Percentiles rank a stretch among this genome's conserved stretches.
These are phyloP conservation scores for Brotula barbata DNA, from an alignment of 2,797 vertebrate species.

Conservation along the genomic window DNA sequence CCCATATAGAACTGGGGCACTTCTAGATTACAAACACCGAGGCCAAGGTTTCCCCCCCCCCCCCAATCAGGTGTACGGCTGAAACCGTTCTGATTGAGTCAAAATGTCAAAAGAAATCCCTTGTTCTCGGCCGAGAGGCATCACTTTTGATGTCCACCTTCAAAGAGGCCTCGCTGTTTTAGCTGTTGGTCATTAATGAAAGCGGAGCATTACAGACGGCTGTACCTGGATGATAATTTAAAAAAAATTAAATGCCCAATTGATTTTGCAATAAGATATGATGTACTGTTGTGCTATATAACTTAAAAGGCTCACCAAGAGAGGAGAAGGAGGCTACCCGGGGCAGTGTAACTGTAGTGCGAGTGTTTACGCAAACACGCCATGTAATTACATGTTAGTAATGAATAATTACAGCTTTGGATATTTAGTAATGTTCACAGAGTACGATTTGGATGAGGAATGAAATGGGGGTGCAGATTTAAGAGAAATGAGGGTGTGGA, in stretches of 20 bases:
- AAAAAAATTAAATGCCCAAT: slow-evolving; percentile 48
- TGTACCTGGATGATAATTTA: slow-evolving; percentile 47
- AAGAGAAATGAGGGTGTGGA: no score
- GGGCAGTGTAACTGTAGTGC: not conserved
- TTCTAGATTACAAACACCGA: slow-evolving; percentile 52
- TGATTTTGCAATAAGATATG: slow-evolving; percentile 53
- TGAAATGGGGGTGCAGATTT: no score
- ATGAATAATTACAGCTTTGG: not conserved
- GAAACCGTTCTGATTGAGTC: slow-evolving; percentile 63
- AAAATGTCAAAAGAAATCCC: slow-evolving; percentile 61
- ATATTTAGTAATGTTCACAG: slow-evolving; percentile 1
- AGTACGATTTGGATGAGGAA: no score
- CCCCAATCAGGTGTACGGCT: slow-evolving; percentile 52
- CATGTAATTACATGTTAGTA: not conserved
- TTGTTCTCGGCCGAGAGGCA: slow-evolving; percentile 67
- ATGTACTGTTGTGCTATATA: slow-evolving; percentile 25
- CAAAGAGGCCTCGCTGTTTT: slow-evolving; percentile 66
- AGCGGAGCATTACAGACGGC: slow-evolving; percentile 44
- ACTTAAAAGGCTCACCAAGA: slow-evolving; percentile 19
- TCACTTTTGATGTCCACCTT: slow-evolving; percentile 73
- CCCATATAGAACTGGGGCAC: slow-evolving; percentile 59
- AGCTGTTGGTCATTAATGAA: slow-evolving; percentile 67
- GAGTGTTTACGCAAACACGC: slow-evolving; percentile 1
- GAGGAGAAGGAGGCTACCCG: not conserved
- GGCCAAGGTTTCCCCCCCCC: slow-evolving; percentile 60